Evolutionary conservation across 2,113 vertebrate genomes (phyloP), one percentile per base, ranked within the genome.

Genomic region (Pycnonotus jocosus): DNA sequence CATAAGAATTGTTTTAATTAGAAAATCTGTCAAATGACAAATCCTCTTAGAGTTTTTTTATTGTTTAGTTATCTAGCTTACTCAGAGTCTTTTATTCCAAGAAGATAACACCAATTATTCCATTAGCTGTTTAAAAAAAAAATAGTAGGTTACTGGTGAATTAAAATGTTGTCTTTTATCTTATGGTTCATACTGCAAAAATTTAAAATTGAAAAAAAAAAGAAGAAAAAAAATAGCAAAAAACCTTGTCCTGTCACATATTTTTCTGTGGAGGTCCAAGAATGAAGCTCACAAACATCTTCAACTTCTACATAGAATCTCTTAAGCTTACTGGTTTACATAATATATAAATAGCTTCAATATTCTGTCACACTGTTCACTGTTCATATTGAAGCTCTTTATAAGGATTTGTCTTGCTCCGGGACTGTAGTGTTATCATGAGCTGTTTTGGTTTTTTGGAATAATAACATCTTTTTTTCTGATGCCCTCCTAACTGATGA

Each of bases 381-480:
- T 71, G n/a, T n/a, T 92, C 45, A 20, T 62, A 65, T 81, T 24
- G 7, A 17, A 61, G 20, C 2, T 23, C 81, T 81, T 30, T 78
- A 80, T 51, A 93, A 82, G 69, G 82, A 94, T 97, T 62, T 93
- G 25, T 66, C 54, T 73, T 81, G 68, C 45, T 94, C 88, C 93
- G 78, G 44, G 81, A 91, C 50, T 56, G 35, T 24, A 78, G 2
- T 51, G 31, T 56, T 78, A 80, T 15, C 10, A 47, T 47, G 9
- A 76, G 62, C 21, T 3, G 93, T 91, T 97, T 96, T 37, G 51
- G 48, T 22, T 92, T 92, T 93, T 85, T 83, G 45, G 60, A 92
- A 83, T 53, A 68, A 33, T n/a, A n/a, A n/a, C n/a, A 62, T 58
- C 51, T 71, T 22, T 91, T 97, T 83, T 95, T 54, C 47, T 50